Evolutionary conservation across 2,797 vertebrate species (phyloP).

Genomic region (Cryptoblepharus egeriae): DNA sequence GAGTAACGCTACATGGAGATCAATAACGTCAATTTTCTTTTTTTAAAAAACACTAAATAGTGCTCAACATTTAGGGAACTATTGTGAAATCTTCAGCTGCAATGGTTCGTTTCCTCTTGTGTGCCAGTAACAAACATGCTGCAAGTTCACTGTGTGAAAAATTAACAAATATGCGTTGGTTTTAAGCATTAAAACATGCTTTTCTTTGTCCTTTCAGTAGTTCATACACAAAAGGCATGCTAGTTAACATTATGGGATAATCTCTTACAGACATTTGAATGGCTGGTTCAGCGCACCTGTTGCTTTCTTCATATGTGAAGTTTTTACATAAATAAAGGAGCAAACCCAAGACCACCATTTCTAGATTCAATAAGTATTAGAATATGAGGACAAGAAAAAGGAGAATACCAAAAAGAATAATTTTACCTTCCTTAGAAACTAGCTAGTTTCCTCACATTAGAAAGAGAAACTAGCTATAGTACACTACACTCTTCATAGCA

Average conservation of each 20-base stretch:
- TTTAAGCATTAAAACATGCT: slow-evolving; percentile 7
- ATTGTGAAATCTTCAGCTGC: neutral
- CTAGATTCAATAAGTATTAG: too few relatives aligned
- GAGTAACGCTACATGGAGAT: neutral
- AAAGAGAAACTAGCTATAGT: neutral
- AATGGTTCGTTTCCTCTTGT: slow-evolving; percentile 21
- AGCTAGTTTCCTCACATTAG: too few relatives aligned
- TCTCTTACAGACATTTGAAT: neutral
- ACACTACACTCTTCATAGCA: neutral
- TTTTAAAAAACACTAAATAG: slow-evolving; percentile 19
- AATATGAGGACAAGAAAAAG: neutral
- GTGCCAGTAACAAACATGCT: slow-evolving; percentile 5
- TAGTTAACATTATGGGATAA: neutral
- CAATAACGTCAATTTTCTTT: neutral
- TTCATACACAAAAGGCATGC: neutral
- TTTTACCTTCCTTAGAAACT: neutral
- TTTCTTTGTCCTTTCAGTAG: neutral
- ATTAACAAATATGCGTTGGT: neutral
- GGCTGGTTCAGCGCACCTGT: neutral
- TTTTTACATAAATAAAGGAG: neutral
- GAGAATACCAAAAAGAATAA: neutral
- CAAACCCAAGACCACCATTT: neutral
- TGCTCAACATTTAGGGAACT: slow-evolving; percentile 9
- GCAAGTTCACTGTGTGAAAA: neutral
- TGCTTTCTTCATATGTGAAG: neutral